Conservation (phyloP, 2,113 vertebrate genomes). For the Pleuronectes platessa region DNA sequence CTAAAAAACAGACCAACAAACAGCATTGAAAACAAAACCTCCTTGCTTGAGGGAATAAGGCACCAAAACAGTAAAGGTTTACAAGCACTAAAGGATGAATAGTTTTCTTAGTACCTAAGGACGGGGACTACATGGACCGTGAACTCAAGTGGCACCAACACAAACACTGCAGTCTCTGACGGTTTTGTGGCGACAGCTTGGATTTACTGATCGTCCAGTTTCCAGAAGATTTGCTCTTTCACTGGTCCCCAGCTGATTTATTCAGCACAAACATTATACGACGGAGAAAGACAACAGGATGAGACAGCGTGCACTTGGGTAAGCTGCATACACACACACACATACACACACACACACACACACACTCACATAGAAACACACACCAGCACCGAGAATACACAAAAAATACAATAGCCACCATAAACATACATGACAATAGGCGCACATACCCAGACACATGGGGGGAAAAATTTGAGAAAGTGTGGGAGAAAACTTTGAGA, state of each 20-base stretch:
- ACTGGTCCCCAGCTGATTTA: background rate
- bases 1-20: too few species aligned
- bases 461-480: background rate
- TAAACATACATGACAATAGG: background rate
- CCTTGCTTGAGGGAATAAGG: too few species aligned
- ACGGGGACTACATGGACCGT: background rate
- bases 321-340: background rate
- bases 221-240: conserved; percentile 34
- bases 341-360: background rate
- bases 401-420: background rate
- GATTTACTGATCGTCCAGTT: conserved; percentile 17
- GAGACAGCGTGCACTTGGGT: conserved; percentile 27
- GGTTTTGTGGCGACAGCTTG: background rate
- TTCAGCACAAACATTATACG: conserved; percentile 26
- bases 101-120: background rate
- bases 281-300: conserved; percentile 29
- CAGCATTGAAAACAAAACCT: too few species aligned
- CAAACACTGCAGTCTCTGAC: background rate
- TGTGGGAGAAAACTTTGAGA: background rate
- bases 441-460: background rate
- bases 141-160: background rate
- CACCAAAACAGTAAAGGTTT: background rate
- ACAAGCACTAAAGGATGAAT: background rate
- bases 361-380: background rate
- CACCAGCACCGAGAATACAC: background rate